These are phyloP conservation scores for Etheostoma perlongum DNA, from an alignment of 2,797 vertebrate species.

Conservation along the genomic window DNA sequence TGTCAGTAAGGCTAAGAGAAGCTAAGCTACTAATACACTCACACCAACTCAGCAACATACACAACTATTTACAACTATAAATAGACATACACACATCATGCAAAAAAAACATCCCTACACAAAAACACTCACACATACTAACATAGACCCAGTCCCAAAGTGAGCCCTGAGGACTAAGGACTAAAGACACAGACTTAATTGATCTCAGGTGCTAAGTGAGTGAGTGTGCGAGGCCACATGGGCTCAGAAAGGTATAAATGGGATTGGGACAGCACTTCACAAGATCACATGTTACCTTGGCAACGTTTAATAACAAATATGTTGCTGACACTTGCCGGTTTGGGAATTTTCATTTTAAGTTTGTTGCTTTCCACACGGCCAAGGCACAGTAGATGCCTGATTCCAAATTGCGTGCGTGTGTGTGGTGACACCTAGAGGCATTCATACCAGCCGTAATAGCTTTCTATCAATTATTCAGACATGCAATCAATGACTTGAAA, in stretches of 20 bases:
- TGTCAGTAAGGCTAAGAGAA: conserved; percentile 73
- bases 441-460: conserved; percentile 60
- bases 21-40: conserved; percentile 74
- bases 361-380: no score
- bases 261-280: no score
- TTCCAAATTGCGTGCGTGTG: not conserved
- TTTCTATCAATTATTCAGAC: conserved; percentile 75
- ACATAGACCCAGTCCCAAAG: not conserved
- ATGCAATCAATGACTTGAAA: conserved; percentile 67
- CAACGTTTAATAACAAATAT: no score
- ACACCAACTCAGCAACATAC: conserved; percentile 41
- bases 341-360: no score
- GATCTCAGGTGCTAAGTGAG: no score
- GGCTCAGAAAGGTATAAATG: no score
- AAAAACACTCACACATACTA: not conserved
- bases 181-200: no score
- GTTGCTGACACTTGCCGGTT: no score
- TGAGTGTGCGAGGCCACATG: no score
- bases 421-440: conserved; percentile 53
- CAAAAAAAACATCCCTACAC: not conserved
- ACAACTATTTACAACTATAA: conserved; percentile 37
- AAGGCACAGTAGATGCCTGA: no score
- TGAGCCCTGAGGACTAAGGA: no score
- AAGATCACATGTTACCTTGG: no score
- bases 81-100: not conserved